phyloP scores from a whole-genome alignment of 2,888 invertebrate genomes.

The Subacronicta megacephala region DNA sequence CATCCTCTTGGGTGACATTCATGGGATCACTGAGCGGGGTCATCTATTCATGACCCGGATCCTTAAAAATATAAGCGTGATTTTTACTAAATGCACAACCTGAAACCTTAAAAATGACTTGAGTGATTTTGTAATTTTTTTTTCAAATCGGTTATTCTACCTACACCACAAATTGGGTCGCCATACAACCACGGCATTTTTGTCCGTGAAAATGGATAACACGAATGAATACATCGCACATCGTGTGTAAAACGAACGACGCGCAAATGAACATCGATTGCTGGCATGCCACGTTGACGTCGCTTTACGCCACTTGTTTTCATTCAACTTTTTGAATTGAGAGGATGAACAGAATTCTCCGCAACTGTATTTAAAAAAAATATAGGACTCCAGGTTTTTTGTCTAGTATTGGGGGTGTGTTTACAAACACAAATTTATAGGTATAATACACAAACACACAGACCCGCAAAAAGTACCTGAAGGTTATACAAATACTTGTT shows the following conservation, averaged over 20 bases:
- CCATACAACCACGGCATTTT: not conserved
- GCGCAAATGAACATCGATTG: not conserved
- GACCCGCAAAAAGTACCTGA: no score
- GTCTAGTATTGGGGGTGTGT: no score
- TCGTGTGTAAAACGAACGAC: not conserved
- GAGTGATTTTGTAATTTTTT: no score
- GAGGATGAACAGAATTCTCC: no score
- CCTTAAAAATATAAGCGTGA: slow-evolving; percentile 23
- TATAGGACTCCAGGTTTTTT: no score
- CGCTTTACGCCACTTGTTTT: slow-evolving; percentile 1
- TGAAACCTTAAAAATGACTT: not conserved
- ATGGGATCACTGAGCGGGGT: slow-evolving; percentile 19
- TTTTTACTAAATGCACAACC: slow-evolving; percentile 22
- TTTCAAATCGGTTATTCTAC: no score
- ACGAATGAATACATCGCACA: not conserved
- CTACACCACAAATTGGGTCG: no score
- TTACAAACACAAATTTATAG: no score
- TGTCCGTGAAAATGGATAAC: not conserved
- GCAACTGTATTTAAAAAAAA: no score
- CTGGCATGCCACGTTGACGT: not conserved
- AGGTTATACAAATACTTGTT: no score
- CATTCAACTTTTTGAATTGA: not conserved
- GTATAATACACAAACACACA: no score
- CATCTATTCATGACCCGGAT: slow-evolving; percentile 19
- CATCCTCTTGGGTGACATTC: slow-evolving; percentile 29